A percentile compares a stretch with the other conserved stretches of the same genome.
These are phyloP conservation scores for Trichonephila clavipes DNA, from an alignment of 1,140 invertebrate species.

Conservation along the genomic window DNA sequence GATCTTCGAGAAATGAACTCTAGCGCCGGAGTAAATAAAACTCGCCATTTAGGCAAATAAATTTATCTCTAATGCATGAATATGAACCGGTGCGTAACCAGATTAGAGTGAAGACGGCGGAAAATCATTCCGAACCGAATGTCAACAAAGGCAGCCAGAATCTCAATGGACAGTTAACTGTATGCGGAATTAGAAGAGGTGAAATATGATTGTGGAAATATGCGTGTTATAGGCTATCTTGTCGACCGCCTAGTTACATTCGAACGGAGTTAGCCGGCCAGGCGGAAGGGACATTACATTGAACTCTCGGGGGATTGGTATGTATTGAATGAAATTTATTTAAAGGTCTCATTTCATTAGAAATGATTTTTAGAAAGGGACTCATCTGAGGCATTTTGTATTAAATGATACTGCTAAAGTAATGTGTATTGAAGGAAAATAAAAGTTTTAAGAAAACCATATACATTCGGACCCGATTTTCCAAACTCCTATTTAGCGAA, in stretches of 20 bases:
- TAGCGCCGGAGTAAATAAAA: slow-evolving; percentile 7
- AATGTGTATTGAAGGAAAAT: too few relatives aligned
- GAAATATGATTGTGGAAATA: slow-evolving; percentile 50
- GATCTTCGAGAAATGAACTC: background rate
- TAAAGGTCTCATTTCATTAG: too few relatives aligned
- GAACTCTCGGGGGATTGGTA: background rate
- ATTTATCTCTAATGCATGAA: slow-evolving; percentile 46
- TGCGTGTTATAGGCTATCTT: slow-evolving; percentile 33
- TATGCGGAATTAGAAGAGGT: slow-evolving; percentile 33
- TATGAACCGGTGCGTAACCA: slow-evolving; percentile 55
- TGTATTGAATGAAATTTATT: background rate
- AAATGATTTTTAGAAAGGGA: too few relatives aligned
- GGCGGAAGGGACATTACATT: background rate
- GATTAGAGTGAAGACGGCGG: slow-evolving; percentile 45
- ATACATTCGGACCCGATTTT: too few relatives aligned
- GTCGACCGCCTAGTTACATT: slow-evolving; percentile 8
- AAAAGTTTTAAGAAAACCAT: too few relatives aligned
- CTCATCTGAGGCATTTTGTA: too few relatives aligned
- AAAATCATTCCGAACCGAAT: slow-evolving; percentile 43
- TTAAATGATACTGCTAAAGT: too few relatives aligned
- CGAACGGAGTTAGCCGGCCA: background rate
- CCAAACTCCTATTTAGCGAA: too few relatives aligned
- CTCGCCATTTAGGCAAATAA: slow-evolving; percentile 55
- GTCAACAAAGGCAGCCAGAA: slow-evolving; percentile 30
- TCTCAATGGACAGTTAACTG: slow-evolving; percentile 49